These are phyloP conservation scores for Ypsolopha sequella DNA, from an alignment of 2,888 invertebrate genomes.

Conservation along the genomic window DNA sequence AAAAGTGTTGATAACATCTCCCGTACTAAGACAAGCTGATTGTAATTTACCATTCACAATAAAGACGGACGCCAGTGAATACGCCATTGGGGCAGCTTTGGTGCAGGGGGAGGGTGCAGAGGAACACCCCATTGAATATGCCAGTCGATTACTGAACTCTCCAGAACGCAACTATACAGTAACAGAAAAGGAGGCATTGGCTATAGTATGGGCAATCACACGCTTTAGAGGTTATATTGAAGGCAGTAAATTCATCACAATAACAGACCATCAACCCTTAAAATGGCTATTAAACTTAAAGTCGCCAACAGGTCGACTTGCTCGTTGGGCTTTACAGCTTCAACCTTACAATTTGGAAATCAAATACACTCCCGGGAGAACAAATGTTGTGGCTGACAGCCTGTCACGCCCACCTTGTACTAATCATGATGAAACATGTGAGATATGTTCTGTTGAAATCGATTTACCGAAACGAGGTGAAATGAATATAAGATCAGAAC, in stretches of 20 bases:
- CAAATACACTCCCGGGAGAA: slow-evolving; percentile 15
- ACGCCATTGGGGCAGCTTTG: slow-evolving; percentile 18
- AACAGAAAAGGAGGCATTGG: slow-evolving; percentile 30
- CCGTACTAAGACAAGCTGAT: slow-evolving; percentile 16
- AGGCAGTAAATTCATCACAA: slow-evolving; percentile 34
- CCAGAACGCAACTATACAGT: slow-evolving; percentile 29
- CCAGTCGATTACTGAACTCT: slow-evolving; percentile 15
- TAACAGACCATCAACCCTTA: slow-evolving; percentile 39
- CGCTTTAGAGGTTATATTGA: slow-evolving; percentile 38
- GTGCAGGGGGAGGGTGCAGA: slow-evolving; percentile 17
- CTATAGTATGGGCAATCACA: slow-evolving; percentile 23
- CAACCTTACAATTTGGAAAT: slow-evolving; percentile 29
- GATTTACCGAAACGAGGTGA: slow-evolving; percentile 2
- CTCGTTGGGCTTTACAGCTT: slow-evolving; percentile 36
- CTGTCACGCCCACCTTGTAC: slow-evolving; percentile 21
- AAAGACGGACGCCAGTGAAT: slow-evolving; percentile 21
- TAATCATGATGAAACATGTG: not conserved
- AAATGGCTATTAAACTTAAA: slow-evolving; percentile 33
- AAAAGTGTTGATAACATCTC: slow-evolving; percentile 10
- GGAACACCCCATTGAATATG: slow-evolving; percentile 17
- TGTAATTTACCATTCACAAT: slow-evolving; percentile 12
- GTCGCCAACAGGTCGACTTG: slow-evolving; percentile 33
- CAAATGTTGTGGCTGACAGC: slow-evolving; percentile 28
- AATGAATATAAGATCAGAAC: slow-evolving; percentile 5
- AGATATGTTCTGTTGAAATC: not conserved